These are phyloP conservation scores for Argynnis bischoffii DNA, from an alignment of 2,888 invertebrate genomes.

Conservation along the genomic window DNA sequence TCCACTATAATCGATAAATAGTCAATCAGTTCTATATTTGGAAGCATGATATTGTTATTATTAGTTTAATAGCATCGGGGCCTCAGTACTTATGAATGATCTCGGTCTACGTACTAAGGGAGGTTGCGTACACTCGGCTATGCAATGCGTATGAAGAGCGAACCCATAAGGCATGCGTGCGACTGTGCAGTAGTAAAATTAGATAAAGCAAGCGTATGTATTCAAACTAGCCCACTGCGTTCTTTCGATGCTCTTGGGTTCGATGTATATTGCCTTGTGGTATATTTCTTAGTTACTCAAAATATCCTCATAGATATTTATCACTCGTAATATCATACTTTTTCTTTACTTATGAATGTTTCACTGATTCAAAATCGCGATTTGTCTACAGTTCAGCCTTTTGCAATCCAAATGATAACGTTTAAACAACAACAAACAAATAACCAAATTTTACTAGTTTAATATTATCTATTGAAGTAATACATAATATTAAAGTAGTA, in stretches of 20 bases:
- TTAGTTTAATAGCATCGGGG: slow-evolving; percentile 19
- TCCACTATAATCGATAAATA: slow-evolving; percentile 18
- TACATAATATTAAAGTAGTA: neutral
- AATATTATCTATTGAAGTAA: too few species aligned
- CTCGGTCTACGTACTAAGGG: slow-evolving; percentile 28
- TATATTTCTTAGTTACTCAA: neutral
- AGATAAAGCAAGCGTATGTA: slow-evolving; percentile 22
- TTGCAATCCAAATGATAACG: neutral
- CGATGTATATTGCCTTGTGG: neutral
- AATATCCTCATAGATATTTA: neutral
- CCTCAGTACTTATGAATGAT: slow-evolving; percentile 27
- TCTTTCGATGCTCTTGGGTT: slow-evolving; percentile 7
- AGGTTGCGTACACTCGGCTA: slow-evolving; percentile 19
- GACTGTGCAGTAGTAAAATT: slow-evolving; percentile 31
- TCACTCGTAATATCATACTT: too few species aligned
- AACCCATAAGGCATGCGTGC: slow-evolving; percentile 36
- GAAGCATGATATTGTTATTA: slow-evolving; percentile 32
- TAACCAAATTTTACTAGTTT: too few species aligned
- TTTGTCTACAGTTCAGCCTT: neutral
- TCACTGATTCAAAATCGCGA: neutral
- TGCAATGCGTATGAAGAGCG: slow-evolving; percentile 34
- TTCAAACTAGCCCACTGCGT: slow-evolving; percentile 14
- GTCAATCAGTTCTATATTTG: slow-evolving; percentile 9
- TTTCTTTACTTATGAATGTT: too few species aligned
- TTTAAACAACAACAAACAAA: neutral